Base-by-base conservation (phyloP, 2,888 invertebrate species). In the Lycia hirtaria region DNA sequence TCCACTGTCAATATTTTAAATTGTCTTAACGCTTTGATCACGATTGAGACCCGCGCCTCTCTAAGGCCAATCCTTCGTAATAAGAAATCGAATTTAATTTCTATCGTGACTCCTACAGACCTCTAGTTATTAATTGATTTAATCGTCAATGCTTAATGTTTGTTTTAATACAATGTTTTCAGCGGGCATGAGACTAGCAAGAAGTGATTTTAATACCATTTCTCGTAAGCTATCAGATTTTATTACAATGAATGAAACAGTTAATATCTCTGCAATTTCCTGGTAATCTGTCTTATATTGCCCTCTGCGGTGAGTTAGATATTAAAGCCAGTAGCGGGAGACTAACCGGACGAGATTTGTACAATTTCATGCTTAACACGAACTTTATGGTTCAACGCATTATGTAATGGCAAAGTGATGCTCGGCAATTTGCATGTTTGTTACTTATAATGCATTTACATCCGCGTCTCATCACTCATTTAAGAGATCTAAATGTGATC, bases 81-180 rank as follows among this genome's bases (percentile, higher is more conserved):
- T 82, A 81, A 80, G 77, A 78, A 81, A 81, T 72, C 51, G 63
- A 72, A 69, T 79, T 80, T 81, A 80, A 83, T 84, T 83, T 76
- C 69, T 73, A 76, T 81, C 80, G 75, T 79, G 80, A 80, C 76
- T 78, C 73, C 72, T 66, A 58, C 64, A 64, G 64, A 65, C 75
- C 57, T 62, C 56, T 64, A 64, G 69, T 78, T 80, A 83, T 82
- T 85, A 82, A 83, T 85, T 83, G 83, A 82, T 84, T 76, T 67
- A 65, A 82, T 82, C 78, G 71, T 60, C 38, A 44, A 63, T 66
- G 70, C 57, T 45, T 55, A 65, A 65, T 67, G 59, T 62, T 61
- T 67, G 60, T 52, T 56, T 52, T 55, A 59, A 64, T 60, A 59
- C 60, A 61, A 61, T 50, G n/a, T 44, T 51, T 33, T 32, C 24